Evolutionary conservation across 2,888 invertebrate genomes (phyloP), one percentile per base, ranked within the genome.

Genomic region (Zele albiditarsus): DNA sequence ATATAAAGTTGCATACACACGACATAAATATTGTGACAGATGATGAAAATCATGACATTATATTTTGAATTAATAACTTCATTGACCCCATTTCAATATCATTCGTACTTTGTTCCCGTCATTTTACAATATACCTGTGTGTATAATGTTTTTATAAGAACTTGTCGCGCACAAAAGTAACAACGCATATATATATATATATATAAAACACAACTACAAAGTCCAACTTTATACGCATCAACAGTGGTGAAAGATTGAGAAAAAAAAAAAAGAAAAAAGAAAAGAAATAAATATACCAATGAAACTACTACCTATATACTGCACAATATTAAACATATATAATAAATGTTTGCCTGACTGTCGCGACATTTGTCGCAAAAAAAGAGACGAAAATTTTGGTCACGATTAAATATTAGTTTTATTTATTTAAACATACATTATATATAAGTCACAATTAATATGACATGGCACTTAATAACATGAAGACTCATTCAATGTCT

Each of bases 71-170:
- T 74, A 71, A 73, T 78, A 76, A 63, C 53, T 75, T 49, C 66
- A 74, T 71, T 76, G 38, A 38, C 27, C 28, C 62, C 46, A 25
- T 58, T 49, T 31, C 23, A 57, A 46, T 31, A 62, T 74, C 73
- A 70, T 53, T 46, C 67, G 53, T 76, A 76, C 76, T 72, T 70
- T 76, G 76, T 78, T 78, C 74, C 67, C 69, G 58, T 46, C 62
- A 63, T 67, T 67, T 67, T 33, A 27, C 63, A 20, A 38, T 63
- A 46, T 57, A 71, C n/a, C 38, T 38, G 38, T 38, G 38, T 38
- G 38, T 38, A 38, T 38, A 38, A 8, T 38, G 12, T 38, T 38
- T 38, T 12, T 71, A 66, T 75, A 60, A 75, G 66, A 75, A 75
- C 63, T 65, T 63, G 42, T 38, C 38, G 62, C 62, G 74, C 38